Conservation (phyloP, 30 jellyfish, hydroid and myxozoan species). For the Aurelia sp. region DNA sequence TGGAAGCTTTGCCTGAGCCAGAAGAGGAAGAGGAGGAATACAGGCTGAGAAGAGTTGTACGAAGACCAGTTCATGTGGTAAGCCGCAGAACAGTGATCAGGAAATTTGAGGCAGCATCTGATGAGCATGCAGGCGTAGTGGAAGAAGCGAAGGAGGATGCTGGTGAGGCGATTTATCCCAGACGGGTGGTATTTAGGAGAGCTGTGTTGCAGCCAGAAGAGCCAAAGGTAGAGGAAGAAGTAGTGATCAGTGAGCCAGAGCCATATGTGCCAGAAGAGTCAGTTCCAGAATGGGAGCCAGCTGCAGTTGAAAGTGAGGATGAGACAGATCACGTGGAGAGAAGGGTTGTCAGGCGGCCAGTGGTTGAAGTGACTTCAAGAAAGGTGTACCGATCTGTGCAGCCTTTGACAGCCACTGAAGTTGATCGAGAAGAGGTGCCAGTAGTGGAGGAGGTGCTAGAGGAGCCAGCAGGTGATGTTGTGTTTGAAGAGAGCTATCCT, state of each 20-base stretch:
- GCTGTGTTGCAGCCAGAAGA: slow-evolving; percentile 6
- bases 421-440: slow-evolving; percentile 41
- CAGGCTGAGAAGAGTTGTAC: too few relatives aligned
- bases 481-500: slow-evolving; percentile 26
- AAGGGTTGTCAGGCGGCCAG: slow-evolving; percentile 47
- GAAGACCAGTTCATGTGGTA: too few relatives aligned
- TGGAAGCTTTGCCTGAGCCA: slow-evolving; percentile 14
- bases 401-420: too few relatives aligned
- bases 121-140: too few relatives aligned
- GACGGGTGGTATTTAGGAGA: slow-evolving; percentile 50
- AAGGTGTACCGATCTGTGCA: slow-evolving; percentile 47
- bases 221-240: slow-evolving; percentile 15
- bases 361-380: slow-evolving; percentile 39
- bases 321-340: slow-evolving; percentile 43
- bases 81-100: too few relatives aligned
- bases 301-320: slow-evolving; percentile 1
- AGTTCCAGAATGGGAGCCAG: slow-evolving; percentile 8
- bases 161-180: slow-evolving; percentile 41
- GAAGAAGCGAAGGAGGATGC: slow-evolving; percentile 44
- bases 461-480: slow-evolving; percentile 63
- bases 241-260: slow-evolving; percentile 38
- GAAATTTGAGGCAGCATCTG: too few relatives aligned
- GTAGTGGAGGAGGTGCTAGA: slow-evolving; percentile 65
- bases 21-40: slow-evolving; percentile 27
- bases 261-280: slow-evolving; percentile 39